phyloP scores from a whole-genome alignment of 1,140 invertebrate genomes.

The Caerostris darwini region DNA sequence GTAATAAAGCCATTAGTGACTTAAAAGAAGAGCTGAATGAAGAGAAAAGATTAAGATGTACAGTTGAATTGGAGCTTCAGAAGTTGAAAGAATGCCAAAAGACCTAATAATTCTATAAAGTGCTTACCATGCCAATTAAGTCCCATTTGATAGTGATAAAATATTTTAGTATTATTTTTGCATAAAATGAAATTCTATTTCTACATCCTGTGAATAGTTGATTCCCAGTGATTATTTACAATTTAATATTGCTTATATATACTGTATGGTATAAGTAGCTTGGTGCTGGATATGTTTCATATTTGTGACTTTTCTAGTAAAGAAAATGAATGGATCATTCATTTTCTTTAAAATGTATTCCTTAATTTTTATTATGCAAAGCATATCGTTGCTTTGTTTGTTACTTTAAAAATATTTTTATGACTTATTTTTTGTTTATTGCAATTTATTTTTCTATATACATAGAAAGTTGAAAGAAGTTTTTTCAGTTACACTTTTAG shows the following conservation, averaged over 20 bases:
- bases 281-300: slow-evolving; percentile 60
- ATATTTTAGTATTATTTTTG: slow-evolving; percentile 78
- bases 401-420: neutral
- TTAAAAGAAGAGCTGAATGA: slow-evolving; percentile 64
- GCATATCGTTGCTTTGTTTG: neutral
- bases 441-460: too few species aligned
- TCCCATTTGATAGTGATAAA: slow-evolving; percentile 73
- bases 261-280: neutral
- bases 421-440: too few species aligned
- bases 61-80: slow-evolving; percentile 60
- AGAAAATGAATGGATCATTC: neutral
- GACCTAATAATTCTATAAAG: slow-evolving; percentile 51
- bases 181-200: slow-evolving; percentile 69
- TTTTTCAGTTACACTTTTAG: too few species aligned
- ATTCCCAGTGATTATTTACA: slow-evolving; percentile 55
- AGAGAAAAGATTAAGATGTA: slow-evolving; percentile 63
- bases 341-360: neutral
- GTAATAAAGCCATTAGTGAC: slow-evolving; percentile 49
- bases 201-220: slow-evolving; percentile 67
- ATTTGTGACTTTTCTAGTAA: neutral
- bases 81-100: slow-evolving; percentile 66
- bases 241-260: slow-evolving; percentile 18
- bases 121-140: slow-evolving; percentile 66
- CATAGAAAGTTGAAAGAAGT: too few species aligned
- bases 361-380: neutral